Percentiles rank a stretch among this genome's conserved stretches.
Conservation (phyloP, 1,140 invertebrate species). For the Saccostrea cuccullata region DNA sequence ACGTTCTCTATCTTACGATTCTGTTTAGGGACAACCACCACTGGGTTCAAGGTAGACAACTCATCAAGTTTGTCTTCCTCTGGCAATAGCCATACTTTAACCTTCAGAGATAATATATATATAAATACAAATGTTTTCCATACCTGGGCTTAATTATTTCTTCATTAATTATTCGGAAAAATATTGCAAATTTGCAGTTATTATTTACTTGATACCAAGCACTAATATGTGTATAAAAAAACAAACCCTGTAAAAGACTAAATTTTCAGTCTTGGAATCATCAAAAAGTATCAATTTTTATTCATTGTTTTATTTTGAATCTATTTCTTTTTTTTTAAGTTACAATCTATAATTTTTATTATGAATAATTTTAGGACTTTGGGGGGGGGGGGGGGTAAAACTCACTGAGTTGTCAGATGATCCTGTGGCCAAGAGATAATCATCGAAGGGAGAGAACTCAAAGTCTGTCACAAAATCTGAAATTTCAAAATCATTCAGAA, state of each 20-base stretch:
- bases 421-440: conserved; percentile 92
- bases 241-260: too few species aligned
- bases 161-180: too few species aligned
- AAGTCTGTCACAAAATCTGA: conserved; percentile 95
- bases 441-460: conserved; percentile 96
- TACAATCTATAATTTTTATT: too few species aligned
- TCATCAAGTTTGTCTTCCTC: conserved; percentile 89
- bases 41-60: conserved; percentile 82
- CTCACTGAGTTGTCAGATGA: conserved; percentile 86
- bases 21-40: conserved; percentile 58
- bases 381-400: conserved; percentile 12
- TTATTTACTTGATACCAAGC: too few species aligned
- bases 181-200: too few species aligned
- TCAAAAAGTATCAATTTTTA: too few species aligned
- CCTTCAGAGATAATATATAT: conserved; percentile 85
- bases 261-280: too few species aligned
- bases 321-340: background rate
- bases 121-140: background rate
- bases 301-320: background rate
- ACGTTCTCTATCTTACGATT: conserved; percentile 95
- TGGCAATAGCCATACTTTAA: conserved; percentile 96
- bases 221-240: too few species aligned
- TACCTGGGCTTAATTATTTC: too few species aligned
- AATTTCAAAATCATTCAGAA: conserved; percentile 77
- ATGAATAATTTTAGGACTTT: too few species aligned